Conservation (phyloP, 2,888 invertebrate species). For the Stenolophus ochropezus region DNA sequence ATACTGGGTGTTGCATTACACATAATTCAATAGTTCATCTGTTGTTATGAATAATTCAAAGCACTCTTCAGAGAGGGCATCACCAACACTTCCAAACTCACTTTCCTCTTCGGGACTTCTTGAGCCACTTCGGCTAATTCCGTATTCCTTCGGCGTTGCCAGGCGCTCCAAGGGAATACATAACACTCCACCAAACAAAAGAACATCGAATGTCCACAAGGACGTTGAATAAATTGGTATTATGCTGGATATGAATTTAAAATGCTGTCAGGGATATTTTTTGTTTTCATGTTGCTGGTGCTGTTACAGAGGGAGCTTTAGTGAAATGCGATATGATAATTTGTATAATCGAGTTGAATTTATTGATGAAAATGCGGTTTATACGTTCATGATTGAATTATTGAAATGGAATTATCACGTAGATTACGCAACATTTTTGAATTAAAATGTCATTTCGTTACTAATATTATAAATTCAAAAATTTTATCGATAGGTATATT, state of each 20-base stretch:
- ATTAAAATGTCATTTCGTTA: not conserved
- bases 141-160: constrained; percentile 47
- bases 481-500: no score
- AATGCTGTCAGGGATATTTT: constrained; percentile 34
- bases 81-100: constrained; percentile 41
- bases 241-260: constrained; percentile 35
- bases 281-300: constrained; percentile 11
- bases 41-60: constrained; percentile 57
- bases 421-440: not conserved
- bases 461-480: no score
- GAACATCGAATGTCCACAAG: constrained; percentile 25
- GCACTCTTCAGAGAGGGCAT: constrained; percentile 32
- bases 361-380: constrained; percentile 22
- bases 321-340: constrained; percentile 30
- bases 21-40: constrained; percentile 53
- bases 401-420: not conserved
- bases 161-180: constrained; percentile 40
- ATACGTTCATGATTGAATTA: not conserved
- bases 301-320: constrained; percentile 13
- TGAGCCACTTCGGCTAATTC: constrained; percentile 39
- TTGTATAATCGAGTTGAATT: constrained; percentile 41
- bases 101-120: constrained; percentile 44
- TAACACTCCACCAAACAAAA: constrained; percentile 35
- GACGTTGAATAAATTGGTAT: constrained; percentile 13
- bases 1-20: constrained; percentile 43